A percentile compares a stretch with the other conserved stretches of the same genome.
Conservation (phyloP, 2,113 vertebrate species). For the Hemichromis elongatus region DNA sequence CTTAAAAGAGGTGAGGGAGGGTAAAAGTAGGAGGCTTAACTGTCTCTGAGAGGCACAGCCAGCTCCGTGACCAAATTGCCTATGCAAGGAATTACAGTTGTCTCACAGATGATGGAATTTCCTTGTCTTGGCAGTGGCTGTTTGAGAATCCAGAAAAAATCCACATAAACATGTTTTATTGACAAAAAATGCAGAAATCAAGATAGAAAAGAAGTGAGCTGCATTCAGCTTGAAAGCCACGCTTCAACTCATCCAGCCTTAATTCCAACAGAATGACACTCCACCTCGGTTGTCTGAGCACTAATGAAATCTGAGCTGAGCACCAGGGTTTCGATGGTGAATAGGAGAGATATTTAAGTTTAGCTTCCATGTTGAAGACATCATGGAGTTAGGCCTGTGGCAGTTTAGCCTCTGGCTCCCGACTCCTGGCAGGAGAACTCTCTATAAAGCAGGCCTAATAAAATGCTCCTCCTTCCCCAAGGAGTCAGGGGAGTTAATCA, state of each 20-base stretch:
- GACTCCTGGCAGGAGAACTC: constrained; percentile 51
- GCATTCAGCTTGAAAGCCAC: background rate
- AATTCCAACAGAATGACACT: background rate
- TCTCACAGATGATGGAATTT: constrained; percentile 48
- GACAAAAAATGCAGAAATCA: constrained; percentile 26
- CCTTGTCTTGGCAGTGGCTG: constrained; percentile 2
- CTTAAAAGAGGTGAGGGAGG: constrained; percentile 31
- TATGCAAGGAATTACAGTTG: constrained; percentile 33
- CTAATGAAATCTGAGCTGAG: constrained; percentile 27
- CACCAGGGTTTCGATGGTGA: constrained; percentile 9
- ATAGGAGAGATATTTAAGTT: constrained; percentile 5
- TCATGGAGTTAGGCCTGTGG: constrained; percentile 36
- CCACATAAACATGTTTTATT: constrained; percentile 36
- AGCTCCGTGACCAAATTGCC: constrained; percentile 26
- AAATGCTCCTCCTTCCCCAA: constrained; percentile 45
- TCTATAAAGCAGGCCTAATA: constrained; percentile 55
- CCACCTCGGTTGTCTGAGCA: background rate
- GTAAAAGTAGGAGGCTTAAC: constrained; percentile 19
- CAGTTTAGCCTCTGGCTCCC: constrained; percentile 45
- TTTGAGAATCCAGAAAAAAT: background rate
- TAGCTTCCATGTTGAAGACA: constrained; percentile 54
- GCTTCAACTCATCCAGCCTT: background rate
- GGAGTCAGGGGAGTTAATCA: constrained; percentile 52
- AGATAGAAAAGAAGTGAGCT: background rate
- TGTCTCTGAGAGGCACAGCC: constrained; percentile 23